These are phyloP conservation scores for Spilosoma lubricipeda DNA, from an alignment of 2,888 invertebrate genomes.

Conservation along the genomic window DNA sequence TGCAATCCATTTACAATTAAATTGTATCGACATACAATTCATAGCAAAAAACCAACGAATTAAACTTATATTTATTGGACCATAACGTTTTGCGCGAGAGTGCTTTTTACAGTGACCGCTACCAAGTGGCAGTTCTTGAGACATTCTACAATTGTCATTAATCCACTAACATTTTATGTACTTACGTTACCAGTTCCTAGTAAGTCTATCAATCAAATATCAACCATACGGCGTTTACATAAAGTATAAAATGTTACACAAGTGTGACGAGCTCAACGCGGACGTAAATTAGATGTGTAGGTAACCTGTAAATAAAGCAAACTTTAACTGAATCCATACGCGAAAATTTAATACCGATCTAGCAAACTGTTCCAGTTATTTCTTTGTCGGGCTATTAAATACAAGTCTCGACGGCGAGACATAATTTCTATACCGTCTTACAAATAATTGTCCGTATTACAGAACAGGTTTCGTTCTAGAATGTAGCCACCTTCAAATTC, in stretches of 20 bases:
- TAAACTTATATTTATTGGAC: neutral
- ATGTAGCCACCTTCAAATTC: conserved; percentile 11
- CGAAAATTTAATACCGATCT: neutral
- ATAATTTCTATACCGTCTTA: conserved; percentile 24
- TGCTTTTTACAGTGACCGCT: neutral
- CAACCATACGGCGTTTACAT: neutral
- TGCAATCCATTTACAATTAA: neutral
- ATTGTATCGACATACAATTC: conserved; percentile 1
- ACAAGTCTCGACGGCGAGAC: conserved; percentile 20
- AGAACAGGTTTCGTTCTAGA: conserved; percentile 4
- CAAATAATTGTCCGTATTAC: conserved; percentile 27
- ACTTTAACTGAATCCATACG: neutral
- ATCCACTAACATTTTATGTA: neutral
- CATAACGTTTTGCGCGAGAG: conserved; percentile 1
- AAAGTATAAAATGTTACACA: neutral
- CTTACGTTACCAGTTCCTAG: neutral
- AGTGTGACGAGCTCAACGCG: neutral
- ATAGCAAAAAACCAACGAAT: neutral
- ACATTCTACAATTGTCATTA: conserved; percentile 1
- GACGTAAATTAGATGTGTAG: neutral
- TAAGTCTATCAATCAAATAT: neutral
- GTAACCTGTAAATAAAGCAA: neutral
- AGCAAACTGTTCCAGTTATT: neutral
- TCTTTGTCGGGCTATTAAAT: conserved; percentile 25
- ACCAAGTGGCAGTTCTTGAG: neutral